These are phyloP conservation scores for Panagrolaimus sp. DNA, from an alignment of 1,140 invertebrate species.

Conservation along the genomic window DNA sequence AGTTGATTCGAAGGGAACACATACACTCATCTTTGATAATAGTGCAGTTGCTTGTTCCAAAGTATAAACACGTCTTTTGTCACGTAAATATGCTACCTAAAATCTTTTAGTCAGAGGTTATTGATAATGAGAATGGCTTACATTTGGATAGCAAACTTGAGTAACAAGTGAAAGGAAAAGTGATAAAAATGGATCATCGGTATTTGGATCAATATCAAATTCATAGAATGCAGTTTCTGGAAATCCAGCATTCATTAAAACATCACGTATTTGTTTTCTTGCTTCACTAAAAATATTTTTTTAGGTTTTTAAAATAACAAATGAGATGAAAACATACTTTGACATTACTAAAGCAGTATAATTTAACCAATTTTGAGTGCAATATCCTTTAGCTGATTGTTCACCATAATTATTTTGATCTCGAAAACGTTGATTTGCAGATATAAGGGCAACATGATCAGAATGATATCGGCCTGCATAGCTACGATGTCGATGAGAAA, in stretches of 20 bases:
- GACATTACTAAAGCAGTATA: conserved; percentile 81
- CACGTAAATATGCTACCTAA: conserved; percentile 14
- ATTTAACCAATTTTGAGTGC: conserved; percentile 81
- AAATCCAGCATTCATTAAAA: not conserved
- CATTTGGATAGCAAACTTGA: conserved; percentile 11
- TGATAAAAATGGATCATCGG: not conserved
- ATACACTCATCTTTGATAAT: conserved; percentile 15
- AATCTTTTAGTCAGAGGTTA: no score
- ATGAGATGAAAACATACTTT: no score
- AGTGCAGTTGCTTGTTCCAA: conserved; percentile 86
- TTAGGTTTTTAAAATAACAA: no score
- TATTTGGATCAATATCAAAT: not conserved
- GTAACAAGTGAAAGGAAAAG: not conserved
- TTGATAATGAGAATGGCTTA: no score
- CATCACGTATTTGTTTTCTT: not conserved
- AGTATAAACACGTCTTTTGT: conserved; percentile 69
- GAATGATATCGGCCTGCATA: conserved; percentile 79
- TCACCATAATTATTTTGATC: conserved; percentile 71
- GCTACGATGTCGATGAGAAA: conserved; percentile 72
- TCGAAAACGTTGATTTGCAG: conserved; percentile 83
- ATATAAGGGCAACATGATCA: conserved; percentile 88
- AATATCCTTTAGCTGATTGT: conserved; percentile 74
- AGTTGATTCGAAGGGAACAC: conserved; percentile 71
- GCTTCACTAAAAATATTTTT: no score
- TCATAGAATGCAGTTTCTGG: not conserved